Percentiles rank a stretch among this genome's conserved stretches.
These are phyloP conservation scores for Hypselothyrea guttata DNA, from an alignment of 2,888 invertebrate genomes.

Conservation along the genomic window DNA sequence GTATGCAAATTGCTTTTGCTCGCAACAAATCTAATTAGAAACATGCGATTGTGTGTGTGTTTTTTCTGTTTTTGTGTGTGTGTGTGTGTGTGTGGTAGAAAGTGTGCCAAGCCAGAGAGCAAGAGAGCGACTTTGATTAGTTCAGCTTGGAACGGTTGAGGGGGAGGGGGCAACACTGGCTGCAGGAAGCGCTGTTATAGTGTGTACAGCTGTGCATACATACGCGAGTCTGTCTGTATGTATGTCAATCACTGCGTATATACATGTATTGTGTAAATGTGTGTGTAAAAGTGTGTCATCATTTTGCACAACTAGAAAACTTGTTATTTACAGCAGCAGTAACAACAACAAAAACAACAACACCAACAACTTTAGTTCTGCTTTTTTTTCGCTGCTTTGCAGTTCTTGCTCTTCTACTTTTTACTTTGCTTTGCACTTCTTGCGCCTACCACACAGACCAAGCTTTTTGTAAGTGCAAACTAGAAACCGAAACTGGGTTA, in stretches of 20 bases:
- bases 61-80: too few species aligned
- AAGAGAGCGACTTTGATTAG: slow-evolving; percentile 23
- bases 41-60: slow-evolving; percentile 25
- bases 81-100: slow-evolving; percentile 32
- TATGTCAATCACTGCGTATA: slow-evolving; percentile 8
- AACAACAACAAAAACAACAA: slow-evolving; percentile 27
- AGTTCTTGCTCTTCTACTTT: slow-evolving; percentile 25
- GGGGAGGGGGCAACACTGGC: not conserved
- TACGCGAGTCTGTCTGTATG: not conserved
- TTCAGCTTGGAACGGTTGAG: slow-evolving; percentile 21
- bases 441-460: slow-evolving; percentile 19
- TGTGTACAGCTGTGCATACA: slow-evolving; percentile 4
- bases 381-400: slow-evolving; percentile 25
- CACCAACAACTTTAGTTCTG: slow-evolving; percentile 25
- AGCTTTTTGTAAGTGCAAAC: slow-evolving; percentile 66
- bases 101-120: slow-evolving; percentile 34
- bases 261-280: slow-evolving; percentile 18
- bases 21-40: slow-evolving; percentile 68
- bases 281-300: slow-evolving; percentile 67
- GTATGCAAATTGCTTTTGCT: slow-evolving; percentile 43
- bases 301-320: slow-evolving; percentile 66
- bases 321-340: slow-evolving; percentile 62
- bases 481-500: slow-evolving; percentile 76
- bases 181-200: not conserved
- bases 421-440: slow-evolving; percentile 25